Evolutionary conservation across 2,888 invertebrate species (phyloP), one percentile per base, ranked within the genome.

Genomic region (Sphaeridia pumilis): DNA sequence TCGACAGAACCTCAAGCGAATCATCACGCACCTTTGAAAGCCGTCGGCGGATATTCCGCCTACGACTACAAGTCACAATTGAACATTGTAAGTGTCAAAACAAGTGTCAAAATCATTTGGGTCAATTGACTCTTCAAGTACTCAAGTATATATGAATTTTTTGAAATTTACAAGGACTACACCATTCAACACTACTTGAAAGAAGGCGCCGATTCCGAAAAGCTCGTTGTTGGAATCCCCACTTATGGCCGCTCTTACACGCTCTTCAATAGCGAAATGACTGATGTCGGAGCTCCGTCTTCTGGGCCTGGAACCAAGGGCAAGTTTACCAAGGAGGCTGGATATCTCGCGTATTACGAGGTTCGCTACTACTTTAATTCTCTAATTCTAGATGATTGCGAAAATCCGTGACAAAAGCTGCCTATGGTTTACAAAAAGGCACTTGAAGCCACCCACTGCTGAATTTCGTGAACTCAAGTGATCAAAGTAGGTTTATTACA

Each of bases 341-440:
- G 93, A 56, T 93, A 90, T 67, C 73, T 92, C 63, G 87, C 92
- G 24, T 92, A 89, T 68, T 92, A 90, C 69, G 92, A 92, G 78
- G 88, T 88, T 67, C 66, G 67, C 50, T 28, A 38, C 31, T 46
- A 22, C 31, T 25, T 48, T 41, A 26, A 20, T 31, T 21, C 46
- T 25, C 41, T 41, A 14, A 5, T 41, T 41, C 20, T 41, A n/a
- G n/a, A n/a, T n/a, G n/a, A n/a, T n/a, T n/a, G n/a, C n/a, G n/a
- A n/a, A n/a, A n/a, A n/a, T n/a, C n/a, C n/a, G n/a, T n/a, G n/a
- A n/a, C n/a, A n/a, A n/a, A n/a, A n/a, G n/a, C n/a, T n/a, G n/a
- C n/a, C n/a, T n/a, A n/a, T n/a, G n/a, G n/a, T n/a, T n/a, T n/a
- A n/a, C n/a, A n/a, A n/a, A n/a, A n/a, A n/a, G n/a, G n/a, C n/a